A percentile compares a stretch with the other conserved stretches of the same genome.
phyloP scores from a whole-genome alignment of 2,113 vertebrate genomes.

The Muntiacus reevesi region DNA sequence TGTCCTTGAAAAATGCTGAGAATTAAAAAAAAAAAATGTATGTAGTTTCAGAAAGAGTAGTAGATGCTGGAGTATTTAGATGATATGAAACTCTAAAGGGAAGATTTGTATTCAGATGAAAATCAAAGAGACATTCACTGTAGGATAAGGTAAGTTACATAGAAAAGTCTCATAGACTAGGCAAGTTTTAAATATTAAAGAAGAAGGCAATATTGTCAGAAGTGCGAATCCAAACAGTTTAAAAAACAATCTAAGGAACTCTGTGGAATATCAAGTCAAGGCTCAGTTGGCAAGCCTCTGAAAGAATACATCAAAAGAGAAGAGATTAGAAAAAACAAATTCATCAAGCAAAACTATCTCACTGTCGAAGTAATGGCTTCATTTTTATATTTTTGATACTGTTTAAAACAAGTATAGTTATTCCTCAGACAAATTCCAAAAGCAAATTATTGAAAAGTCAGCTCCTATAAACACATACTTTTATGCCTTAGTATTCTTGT shows the following conservation, averaged over 20 bases:
- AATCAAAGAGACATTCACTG: not conserved
- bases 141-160: not conserved
- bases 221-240: not conserved
- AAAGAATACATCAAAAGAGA: not conserved
- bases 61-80: not conserved
- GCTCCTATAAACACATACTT: not conserved
- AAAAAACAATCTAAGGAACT: not conserved
- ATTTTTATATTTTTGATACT: not conserved
- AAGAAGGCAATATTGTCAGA: not conserved
- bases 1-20: not conserved
- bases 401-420: not conserved
- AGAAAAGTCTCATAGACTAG: not conserved
- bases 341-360: not conserved
- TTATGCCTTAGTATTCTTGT: not conserved
- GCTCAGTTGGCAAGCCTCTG: not conserved
- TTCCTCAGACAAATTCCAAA: not conserved
- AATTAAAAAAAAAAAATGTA: not conserved
- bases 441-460: not conserved
- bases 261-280: not conserved
- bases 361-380: not conserved
- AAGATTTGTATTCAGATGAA: not conserved
- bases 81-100: not conserved
- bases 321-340: not conserved
- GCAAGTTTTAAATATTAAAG: not conserved
- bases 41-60: not conserved